phyloP scores from a whole-genome alignment of 2,797 vertebrate genomes.

The Chelidonichthys spinosus region DNA sequence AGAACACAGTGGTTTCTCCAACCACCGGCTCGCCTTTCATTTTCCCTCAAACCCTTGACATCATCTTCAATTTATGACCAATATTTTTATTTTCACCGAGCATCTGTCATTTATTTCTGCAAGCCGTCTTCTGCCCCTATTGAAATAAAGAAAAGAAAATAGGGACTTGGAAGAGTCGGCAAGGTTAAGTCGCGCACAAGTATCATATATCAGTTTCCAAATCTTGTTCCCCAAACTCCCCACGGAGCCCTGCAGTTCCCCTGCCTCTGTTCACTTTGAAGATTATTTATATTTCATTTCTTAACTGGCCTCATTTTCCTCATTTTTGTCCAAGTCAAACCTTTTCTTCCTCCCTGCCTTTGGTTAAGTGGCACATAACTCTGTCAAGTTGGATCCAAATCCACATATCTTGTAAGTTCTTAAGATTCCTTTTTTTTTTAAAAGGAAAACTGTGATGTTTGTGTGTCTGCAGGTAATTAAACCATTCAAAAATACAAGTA shows the following conservation, averaged over 20 bases:
- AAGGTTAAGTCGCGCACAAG: slow-evolving; percentile 51
- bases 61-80: slow-evolving; percentile 50
- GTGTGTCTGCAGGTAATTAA: slow-evolving; percentile 28
- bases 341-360: slow-evolving; percentile 28
- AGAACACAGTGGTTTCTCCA: slow-evolving; percentile 36
- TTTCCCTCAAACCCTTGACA: slow-evolving; percentile 53
- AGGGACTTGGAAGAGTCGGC: slow-evolving; percentile 66
- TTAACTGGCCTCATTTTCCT: slow-evolving; percentile 60
- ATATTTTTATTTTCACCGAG: slow-evolving; percentile 50
- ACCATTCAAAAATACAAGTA: slow-evolving; percentile 15
- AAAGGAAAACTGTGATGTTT: background rate
- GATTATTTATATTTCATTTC: slow-evolving; percentile 75
- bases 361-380: slow-evolving; percentile 52
- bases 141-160: slow-evolving; percentile 72
- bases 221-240: slow-evolving; percentile 58
- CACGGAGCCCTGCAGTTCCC: slow-evolving; percentile 37
- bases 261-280: slow-evolving; percentile 73
- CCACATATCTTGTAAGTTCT: background rate
- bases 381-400: slow-evolving; percentile 47
- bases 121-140: slow-evolving; percentile 27
- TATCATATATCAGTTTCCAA: slow-evolving; percentile 64
- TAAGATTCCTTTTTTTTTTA: no score
- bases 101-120: slow-evolving; percentile 67
- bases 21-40: slow-evolving; percentile 50
- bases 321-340: slow-evolving; percentile 70